Evolutionary conservation across 2,888 invertebrate species (phyloP).

Genomic region (Gymnoscelis rufifasciata): DNA sequence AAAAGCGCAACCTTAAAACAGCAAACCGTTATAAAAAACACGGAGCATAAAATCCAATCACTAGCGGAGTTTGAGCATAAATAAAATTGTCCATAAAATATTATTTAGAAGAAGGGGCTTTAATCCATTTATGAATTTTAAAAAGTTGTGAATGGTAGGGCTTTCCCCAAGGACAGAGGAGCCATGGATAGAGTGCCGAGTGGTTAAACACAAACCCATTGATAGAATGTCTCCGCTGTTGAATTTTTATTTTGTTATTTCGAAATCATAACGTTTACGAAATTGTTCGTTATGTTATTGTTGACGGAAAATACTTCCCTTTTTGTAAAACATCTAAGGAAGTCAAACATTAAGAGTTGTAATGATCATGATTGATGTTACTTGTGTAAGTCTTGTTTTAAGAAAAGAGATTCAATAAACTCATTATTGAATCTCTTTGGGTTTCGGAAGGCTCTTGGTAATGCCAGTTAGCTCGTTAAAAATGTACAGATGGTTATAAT

Average conservation of each 20-base stretch:
- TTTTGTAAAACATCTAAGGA: no score
- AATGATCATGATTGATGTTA: no score
- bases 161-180: conserved; percentile 2
- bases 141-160: conserved; percentile 1
- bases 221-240: neutral
- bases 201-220: conserved; percentile 2
- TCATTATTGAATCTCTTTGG: no score
- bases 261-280: neutral
- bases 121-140: conserved; percentile 4
- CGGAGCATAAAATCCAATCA: neutral
- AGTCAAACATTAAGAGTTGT: no score
- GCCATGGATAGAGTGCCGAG: neutral
- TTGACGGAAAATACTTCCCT: neutral
- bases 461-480: no score
- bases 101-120: neutral
- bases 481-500: no score
- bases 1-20: no score
- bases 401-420: no score
- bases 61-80: neutral
- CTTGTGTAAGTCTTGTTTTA: no score
- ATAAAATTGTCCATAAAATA: conserved; percentile 2
- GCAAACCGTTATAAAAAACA: no score
- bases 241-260: neutral
- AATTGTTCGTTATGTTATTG: neutral
- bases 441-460: no score